Evolutionary conservation across 2,888 invertebrate genomes (phyloP).

Genomic region (Odontothrips loti): DNA sequence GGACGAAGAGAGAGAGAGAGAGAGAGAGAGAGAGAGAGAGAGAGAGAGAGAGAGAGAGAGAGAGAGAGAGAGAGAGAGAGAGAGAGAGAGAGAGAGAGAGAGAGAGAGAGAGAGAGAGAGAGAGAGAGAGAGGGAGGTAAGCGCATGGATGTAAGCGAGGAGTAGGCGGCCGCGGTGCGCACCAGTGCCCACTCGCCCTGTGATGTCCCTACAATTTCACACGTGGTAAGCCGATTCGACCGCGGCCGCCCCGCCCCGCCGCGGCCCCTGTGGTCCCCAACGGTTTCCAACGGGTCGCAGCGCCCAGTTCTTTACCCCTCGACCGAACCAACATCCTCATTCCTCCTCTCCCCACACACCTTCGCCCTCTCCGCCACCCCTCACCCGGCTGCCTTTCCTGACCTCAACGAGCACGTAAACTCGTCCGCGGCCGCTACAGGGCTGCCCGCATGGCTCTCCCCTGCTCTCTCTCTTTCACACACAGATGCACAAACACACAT

Average conservation of each 20-base stretch:
- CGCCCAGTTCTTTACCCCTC: background rate
- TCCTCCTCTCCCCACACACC: background rate
- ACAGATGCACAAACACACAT: too few relatives aligned
- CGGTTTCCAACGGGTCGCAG: background rate
- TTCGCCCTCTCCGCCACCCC: background rate
- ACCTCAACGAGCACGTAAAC: background rate
- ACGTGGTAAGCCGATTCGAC: slow-evolving; percentile 22
- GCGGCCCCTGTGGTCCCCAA: slow-evolving; percentile 5
- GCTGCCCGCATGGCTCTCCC: background rate
- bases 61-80: slow-evolving; percentile 24
- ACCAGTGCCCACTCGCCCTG: slow-evolving; percentile 8
- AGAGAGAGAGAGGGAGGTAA: slow-evolving; percentile 27
- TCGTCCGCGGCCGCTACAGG: background rate
- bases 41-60: slow-evolving; percentile 22
- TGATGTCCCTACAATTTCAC: slow-evolving; percentile 24
- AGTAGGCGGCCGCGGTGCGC: slow-evolving; percentile 21
- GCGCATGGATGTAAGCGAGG: background rate
- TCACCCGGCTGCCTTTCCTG: background rate
- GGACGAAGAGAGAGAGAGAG: background rate
- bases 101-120: slow-evolving; percentile 27
- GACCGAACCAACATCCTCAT: background rate
- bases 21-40: background rate
- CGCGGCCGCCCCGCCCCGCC: background rate
- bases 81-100: slow-evolving; percentile 26
- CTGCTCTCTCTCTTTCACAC: background rate